phyloP scores from a whole-genome alignment of 2,888 invertebrate species.

The Phymatocera aterrima region DNA sequence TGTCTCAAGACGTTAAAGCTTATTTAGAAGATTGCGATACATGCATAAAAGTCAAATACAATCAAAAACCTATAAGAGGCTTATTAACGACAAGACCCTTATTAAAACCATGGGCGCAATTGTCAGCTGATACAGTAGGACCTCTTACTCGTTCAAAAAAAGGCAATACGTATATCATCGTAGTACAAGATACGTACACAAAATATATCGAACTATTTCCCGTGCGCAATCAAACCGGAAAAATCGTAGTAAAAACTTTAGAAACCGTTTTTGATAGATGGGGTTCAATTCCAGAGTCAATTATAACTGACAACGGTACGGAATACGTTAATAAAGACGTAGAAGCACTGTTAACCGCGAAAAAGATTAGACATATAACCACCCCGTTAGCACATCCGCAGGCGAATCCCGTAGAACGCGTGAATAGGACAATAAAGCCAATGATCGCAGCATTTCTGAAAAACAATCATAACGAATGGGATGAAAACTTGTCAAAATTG shows the following conservation, averaged over 20 bases:
- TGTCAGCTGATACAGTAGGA: conserved; percentile 19
- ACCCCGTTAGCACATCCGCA: conserved; percentile 49
- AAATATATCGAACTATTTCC: conserved; percentile 32
- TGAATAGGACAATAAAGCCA: conserved; percentile 38
- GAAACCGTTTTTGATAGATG: conserved; percentile 49
- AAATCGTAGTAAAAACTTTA: conserved; percentile 27
- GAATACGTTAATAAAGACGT: conserved; percentile 51
- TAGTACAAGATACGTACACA: background rate
- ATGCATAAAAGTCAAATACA: conserved; percentile 46
- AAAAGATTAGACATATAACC: conserved; percentile 46
- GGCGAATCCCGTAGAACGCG: conserved; percentile 49
- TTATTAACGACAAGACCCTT: conserved; percentile 5
- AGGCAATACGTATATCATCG: conserved; percentile 14
- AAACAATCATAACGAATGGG: conserved; percentile 46
- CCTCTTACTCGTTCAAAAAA: background rate
- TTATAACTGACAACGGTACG: conserved; percentile 49
- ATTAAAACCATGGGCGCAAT: conserved; percentile 9
- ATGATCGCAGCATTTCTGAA: conserved; percentile 43
- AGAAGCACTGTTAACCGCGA: conserved; percentile 28
- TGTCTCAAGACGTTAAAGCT: too few species aligned
- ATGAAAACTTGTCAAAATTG: conserved; percentile 48
- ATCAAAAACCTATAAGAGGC: conserved; percentile 28
- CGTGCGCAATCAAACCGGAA: conserved; percentile 7
- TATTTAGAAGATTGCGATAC: too few species aligned
- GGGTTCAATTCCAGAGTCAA: conserved; percentile 40